Conservation (phyloP, 1,140 invertebrate genomes). For the Trichomalopsis sarcophagae region DNA sequence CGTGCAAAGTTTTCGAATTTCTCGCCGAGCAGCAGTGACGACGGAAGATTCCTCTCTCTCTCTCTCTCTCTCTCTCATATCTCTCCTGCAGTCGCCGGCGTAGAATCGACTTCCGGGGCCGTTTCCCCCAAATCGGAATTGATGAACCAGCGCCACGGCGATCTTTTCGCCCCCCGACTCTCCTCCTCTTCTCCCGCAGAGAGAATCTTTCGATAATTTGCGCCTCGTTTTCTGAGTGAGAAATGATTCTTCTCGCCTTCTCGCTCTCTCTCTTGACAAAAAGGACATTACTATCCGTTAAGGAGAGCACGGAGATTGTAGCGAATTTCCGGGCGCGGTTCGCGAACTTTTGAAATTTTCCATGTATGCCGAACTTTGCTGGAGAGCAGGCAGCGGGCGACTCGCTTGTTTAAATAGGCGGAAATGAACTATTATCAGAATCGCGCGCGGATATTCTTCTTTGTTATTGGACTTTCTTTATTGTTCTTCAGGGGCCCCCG, state of each 20-base stretch:
- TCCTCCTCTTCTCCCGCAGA: not conserved
- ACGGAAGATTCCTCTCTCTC: conserved; percentile 32
- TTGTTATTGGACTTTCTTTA: conserved; percentile 42
- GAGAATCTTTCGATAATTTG: conserved; percentile 41
- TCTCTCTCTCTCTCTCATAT: not conserved
- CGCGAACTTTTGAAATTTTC: not conserved
- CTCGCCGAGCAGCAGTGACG: not conserved
- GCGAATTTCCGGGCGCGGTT: conserved; percentile 19
- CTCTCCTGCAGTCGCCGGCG: not conserved
- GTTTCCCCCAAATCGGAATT: conserved; percentile 43
- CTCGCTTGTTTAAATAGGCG: conserved; percentile 21
- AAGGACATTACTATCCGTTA: conserved; percentile 40
- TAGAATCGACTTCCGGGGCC: conserved; percentile 5
- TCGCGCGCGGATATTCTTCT: conserved; percentile 3
- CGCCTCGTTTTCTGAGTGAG: conserved; percentile 25
- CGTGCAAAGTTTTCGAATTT: conserved; percentile 53
- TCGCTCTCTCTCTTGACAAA: not conserved
- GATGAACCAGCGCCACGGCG: conserved; percentile 36
- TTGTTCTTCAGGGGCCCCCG: conserved; percentile 6
- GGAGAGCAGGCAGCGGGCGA: not conserved
- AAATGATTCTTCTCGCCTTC: conserved; percentile 30
- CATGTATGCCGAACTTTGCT: not conserved
- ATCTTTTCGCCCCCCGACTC: conserved; percentile 13
- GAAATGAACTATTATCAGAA: conserved; percentile 29
- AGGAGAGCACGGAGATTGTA: conserved; percentile 17